Conservation (phyloP, 1,140 invertebrate genomes). For the Pseudomyrmex dendroicus region DNA sequence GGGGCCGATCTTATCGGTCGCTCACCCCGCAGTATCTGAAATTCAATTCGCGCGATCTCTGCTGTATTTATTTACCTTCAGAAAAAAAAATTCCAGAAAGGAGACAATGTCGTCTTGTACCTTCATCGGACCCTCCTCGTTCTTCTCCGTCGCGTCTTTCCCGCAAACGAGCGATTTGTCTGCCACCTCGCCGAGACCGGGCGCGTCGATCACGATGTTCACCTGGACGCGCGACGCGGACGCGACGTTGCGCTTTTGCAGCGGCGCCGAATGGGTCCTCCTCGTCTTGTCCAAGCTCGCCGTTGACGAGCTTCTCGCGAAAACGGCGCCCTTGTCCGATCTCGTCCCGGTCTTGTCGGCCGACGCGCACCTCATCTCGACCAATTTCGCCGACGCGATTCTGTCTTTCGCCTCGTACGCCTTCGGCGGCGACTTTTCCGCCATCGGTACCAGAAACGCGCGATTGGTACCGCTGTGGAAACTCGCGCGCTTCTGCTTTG, state of each 20-base stretch:
- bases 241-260: slow-evolving; percentile 66
- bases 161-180: slow-evolving; percentile 18
- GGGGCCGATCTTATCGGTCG: slow-evolving; percentile 80
- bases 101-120: slow-evolving; percentile 13
- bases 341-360: not conserved
- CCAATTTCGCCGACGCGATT: not conserved
- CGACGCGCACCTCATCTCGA: slow-evolving; percentile 9
- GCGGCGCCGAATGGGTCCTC: slow-evolving; percentile 79
- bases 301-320: slow-evolving; percentile 22
- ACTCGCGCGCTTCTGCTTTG: slow-evolving; percentile 77
- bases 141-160: not conserved
- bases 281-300: slow-evolving; percentile 54
- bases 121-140: slow-evolving; percentile 28
- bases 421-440: slow-evolving; percentile 37
- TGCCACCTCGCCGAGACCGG: slow-evolving; percentile 25
- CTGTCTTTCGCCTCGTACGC: slow-evolving; percentile 34
- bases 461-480: slow-evolving; percentile 79
- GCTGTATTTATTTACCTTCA: slow-evolving; percentile 1
- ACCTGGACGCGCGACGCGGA: slow-evolving; percentile 68
- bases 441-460: slow-evolving; percentile 75
- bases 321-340: slow-evolving; percentile 11
- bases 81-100: not conserved
- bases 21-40: slow-evolving; percentile 36
- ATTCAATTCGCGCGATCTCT: not conserved
- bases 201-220: slow-evolving; percentile 77